A percentile compares a stretch with the other conserved stretches of the same genome.
Conservation (phyloP, 2,888 invertebrate species). For the Apodemia mormo region DNA sequence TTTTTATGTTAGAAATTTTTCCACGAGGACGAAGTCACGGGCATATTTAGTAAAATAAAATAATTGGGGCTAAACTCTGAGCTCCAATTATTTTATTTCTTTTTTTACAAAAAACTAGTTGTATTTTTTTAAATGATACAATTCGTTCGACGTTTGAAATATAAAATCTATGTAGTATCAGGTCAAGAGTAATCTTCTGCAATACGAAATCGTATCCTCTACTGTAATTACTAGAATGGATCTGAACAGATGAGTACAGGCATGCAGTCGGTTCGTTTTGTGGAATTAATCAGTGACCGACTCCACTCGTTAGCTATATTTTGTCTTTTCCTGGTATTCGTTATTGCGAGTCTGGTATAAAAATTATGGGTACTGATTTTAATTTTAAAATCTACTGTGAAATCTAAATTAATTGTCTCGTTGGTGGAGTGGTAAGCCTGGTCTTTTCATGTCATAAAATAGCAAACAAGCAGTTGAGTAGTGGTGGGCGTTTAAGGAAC, state of each 20-base stretch:
- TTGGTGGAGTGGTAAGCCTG: too few species aligned
- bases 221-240: slow-evolving; percentile 13
- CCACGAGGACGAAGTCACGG: too few species aligned
- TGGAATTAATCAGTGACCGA: slow-evolving; percentile 58
- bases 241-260: slow-evolving; percentile 36
- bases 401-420: too few species aligned
- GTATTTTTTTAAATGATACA: background rate
- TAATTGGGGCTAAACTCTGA: too few species aligned
- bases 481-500: too few species aligned
- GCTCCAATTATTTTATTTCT: too few species aligned
- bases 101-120: background rate
- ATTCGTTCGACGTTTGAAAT: background rate
- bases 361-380: slow-evolving; percentile 32
- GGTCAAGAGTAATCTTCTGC: background rate
- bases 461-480: too few species aligned
- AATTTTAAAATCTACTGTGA: slow-evolving; percentile 18
- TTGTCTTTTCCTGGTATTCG: slow-evolving; percentile 35
- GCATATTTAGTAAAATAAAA: too few species aligned
- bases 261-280: slow-evolving; percentile 48
- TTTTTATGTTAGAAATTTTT: too few species aligned
- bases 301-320: slow-evolving; percentile 38
- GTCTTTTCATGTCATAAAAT: too few species aligned
- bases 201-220: background rate
- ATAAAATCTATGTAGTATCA: background rate
- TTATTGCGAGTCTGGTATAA: slow-evolving; percentile 27